Percentiles rank a stretch among this genome's conserved stretches.
Conservation (phyloP, 2,888 invertebrate genomes). For the Pammene fasciana region DNA sequence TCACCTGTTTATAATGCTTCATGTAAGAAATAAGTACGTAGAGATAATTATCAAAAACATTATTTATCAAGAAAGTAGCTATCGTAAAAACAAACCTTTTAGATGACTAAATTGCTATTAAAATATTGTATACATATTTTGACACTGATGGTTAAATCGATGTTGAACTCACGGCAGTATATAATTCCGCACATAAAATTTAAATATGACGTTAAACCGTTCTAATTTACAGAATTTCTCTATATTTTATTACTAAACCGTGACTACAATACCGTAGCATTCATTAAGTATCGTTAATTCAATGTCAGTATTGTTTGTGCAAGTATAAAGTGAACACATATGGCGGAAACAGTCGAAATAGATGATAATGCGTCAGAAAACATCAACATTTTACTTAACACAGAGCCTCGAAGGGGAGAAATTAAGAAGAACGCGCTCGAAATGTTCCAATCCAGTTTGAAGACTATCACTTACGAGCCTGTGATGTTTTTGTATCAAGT, state of each 20-base stretch:
- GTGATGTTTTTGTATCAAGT: conserved; percentile 8
- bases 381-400: background rate
- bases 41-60: too few species aligned
- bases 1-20: too few species aligned
- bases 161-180: too few species aligned
- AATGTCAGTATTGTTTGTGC: conserved; percentile 6
- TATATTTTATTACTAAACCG: background rate
- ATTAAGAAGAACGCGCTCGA: background rate
- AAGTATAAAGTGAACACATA: background rate
- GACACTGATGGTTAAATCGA: too few species aligned
- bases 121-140: too few species aligned
- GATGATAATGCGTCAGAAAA: background rate
- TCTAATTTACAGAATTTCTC: background rate
- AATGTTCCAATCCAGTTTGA: background rate
- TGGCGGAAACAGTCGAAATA: background rate
- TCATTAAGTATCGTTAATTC: background rate
- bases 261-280: background rate
- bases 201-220: background rate
- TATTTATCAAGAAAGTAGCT: too few species aligned
- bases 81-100: too few species aligned
- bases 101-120: too few species aligned
- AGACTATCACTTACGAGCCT: conserved; percentile 21
- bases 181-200: too few species aligned
- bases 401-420: background rate
- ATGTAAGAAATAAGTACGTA: too few species aligned